Conservation (phyloP, 2,888 invertebrate species). For the Sesia apiformis region DNA sequence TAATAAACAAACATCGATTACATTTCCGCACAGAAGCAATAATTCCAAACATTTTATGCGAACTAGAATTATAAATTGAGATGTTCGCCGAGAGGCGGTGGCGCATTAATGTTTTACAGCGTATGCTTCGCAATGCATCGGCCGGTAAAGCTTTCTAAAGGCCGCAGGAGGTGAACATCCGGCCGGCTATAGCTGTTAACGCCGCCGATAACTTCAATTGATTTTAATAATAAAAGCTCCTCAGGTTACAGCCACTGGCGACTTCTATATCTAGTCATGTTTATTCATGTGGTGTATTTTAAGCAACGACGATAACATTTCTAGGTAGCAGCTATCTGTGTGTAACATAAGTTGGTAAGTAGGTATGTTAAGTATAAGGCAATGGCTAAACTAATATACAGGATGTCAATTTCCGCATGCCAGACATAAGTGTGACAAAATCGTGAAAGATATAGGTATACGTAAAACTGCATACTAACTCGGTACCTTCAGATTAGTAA, state of each 20-base stretch:
- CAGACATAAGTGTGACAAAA: no score
- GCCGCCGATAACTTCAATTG: conserved; percentile 15
- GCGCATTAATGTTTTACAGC: conserved; percentile 41
- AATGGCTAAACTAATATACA: no score
- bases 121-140: conserved; percentile 22
- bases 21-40: conserved; percentile 37
- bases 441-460: no score
- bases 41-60: conserved; percentile 40
- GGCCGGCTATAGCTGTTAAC: conserved; percentile 36
- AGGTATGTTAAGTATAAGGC: no score
- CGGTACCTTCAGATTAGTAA: no score
- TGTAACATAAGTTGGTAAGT: no score
- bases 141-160: conserved; percentile 50
- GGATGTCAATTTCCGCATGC: no score
- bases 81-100: conserved; percentile 25
- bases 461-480: no score
- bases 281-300: conserved; percentile 10
- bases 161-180: conserved; percentile 54
- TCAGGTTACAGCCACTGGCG: conserved; percentile 5
- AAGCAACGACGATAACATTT: neutral
- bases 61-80: conserved; percentile 49
- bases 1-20: conserved; percentile 36
- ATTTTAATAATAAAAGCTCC: conserved; percentile 14
- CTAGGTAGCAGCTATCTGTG: neutral
- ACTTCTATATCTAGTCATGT: conserved; percentile 6